Conservation (phyloP, 2,888 invertebrate genomes). For the Plagodis pulveraria region DNA sequence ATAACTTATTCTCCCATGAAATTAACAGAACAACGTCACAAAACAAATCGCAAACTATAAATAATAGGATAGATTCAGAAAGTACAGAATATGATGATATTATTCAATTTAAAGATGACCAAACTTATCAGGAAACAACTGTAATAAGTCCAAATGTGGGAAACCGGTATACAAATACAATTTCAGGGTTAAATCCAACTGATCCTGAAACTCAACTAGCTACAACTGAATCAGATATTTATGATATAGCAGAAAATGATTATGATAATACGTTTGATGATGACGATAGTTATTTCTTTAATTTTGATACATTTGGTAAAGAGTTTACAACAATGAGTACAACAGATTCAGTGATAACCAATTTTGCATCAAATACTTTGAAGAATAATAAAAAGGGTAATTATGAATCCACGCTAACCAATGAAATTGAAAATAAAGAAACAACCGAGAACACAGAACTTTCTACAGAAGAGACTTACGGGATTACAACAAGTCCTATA, state of each 20-base stretch:
- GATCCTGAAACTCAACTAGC: neutral
- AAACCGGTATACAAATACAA: too few species aligned
- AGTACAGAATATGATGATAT: neutral
- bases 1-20: slow-evolving; percentile 12
- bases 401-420: neutral
- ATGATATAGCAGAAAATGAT: slow-evolving; percentile 1
- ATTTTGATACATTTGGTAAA: neutral
- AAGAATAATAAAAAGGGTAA: neutral
- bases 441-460: slow-evolving; percentile 2
- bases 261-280: neutral
- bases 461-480: neutral
- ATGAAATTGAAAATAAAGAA: neutral
- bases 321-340: neutral
- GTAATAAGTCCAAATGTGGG: too few species aligned
- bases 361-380: neutral
- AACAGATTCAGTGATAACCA: neutral
- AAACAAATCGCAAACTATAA: neutral
- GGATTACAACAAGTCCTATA: neutral
- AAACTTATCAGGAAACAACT: too few species aligned
- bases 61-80: neutral
- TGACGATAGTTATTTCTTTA: slow-evolving; percentile 2
- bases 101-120: neutral
- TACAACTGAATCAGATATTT: slow-evolving; percentile 1
- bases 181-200: too few species aligned
- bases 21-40: neutral